Evolutionary conservation across 2,888 invertebrate species (phyloP), one percentile per base, ranked within the genome.

Genomic region (Coenonympha arcania): DNA sequence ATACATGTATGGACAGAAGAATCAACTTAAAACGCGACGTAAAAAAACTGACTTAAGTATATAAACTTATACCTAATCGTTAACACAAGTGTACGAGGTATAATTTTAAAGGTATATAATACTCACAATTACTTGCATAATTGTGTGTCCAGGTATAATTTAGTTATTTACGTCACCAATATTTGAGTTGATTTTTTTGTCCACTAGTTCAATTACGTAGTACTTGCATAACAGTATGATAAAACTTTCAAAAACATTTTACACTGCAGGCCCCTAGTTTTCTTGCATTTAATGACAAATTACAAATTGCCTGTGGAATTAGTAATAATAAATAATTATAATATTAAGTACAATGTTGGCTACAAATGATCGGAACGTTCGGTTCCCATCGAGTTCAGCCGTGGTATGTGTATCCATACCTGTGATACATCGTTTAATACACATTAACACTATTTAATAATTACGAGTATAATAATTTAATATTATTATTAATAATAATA

Each of bases 171-270:
- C n/a, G n/a, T n/a, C n/a, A n/a, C n/a, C n/a, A n/a, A n/a, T n/a
- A n/a, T n/a, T n/a, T n/a, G n/a, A n/a, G n/a, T n/a, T n/a, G n/a
- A n/a, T n/a, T n/a, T n/a, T n/a, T n/a, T n/a, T n/a, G n/a, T n/a
- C n/a, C n/a, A n/a, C n/a, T n/a, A n/a, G n/a, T n/a, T n/a, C n/a
- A 64, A 62, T 58, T 63, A 61, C 48, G 65, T 67, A 71, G 69
- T 64, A 65, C 63, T 64, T 66, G 62, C 67, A 69, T 68, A 67
- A 47, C 64, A 63, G 60, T 66, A 61, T 66, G n/a, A n/a, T n/a
- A n/a, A 69, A 65, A 57, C 55, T 55, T 56, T 52, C 59, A 51
- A 56, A 51, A 54, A 56, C 37, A 60, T 58, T 61, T 52, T 1
- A 42, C 58, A 52, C 56, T 52, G 60, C 58, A 55, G 57, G 55